Conservation (phyloP, 2,888 invertebrate genomes). For the Archips crataeganus region DNA sequence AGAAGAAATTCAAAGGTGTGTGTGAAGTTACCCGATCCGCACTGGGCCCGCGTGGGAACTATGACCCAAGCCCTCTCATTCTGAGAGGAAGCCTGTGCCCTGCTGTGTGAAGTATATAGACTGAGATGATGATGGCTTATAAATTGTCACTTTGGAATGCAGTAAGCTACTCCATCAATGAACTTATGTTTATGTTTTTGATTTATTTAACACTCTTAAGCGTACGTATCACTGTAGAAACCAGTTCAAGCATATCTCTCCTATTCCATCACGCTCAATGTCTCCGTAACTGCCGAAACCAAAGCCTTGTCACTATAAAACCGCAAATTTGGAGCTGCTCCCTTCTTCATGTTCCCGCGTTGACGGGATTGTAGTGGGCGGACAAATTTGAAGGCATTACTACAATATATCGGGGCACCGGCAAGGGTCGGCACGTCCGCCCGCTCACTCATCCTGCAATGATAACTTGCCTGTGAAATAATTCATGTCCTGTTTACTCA, state of each 20-base stretch:
- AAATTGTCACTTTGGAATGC: too few relatives aligned
- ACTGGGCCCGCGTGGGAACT: too few relatives aligned
- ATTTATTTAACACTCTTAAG: too few relatives aligned
- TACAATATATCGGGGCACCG: slow-evolving; percentile 61
- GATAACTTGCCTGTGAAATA: slow-evolving; percentile 59
- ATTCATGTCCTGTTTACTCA: slow-evolving; percentile 61
- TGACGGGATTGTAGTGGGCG: slow-evolving; percentile 58
- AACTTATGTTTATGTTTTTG: too few relatives aligned
- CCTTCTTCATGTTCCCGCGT: slow-evolving; percentile 43
- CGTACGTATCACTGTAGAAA: background rate
- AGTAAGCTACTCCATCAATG: too few relatives aligned
- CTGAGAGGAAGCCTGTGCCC: too few relatives aligned
- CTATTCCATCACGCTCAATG: background rate
- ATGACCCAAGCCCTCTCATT: too few relatives aligned
- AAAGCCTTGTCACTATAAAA: slow-evolving; percentile 18
- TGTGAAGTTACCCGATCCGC: too few relatives aligned
- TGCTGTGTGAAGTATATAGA: too few relatives aligned
- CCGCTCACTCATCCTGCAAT: slow-evolving; percentile 49
- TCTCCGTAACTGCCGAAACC: background rate
- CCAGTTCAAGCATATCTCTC: background rate
- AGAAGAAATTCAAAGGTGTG: too few relatives aligned
- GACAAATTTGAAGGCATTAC: slow-evolving; percentile 69
- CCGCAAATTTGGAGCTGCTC: slow-evolving; percentile 23
- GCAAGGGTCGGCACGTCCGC: slow-evolving; percentile 49
- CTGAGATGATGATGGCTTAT: too few relatives aligned